A percentile compares a stretch with the other conserved stretches of the same genome.
Conservation (phyloP, 1,140 invertebrate species). For the Psilanteris sp. region DNA sequence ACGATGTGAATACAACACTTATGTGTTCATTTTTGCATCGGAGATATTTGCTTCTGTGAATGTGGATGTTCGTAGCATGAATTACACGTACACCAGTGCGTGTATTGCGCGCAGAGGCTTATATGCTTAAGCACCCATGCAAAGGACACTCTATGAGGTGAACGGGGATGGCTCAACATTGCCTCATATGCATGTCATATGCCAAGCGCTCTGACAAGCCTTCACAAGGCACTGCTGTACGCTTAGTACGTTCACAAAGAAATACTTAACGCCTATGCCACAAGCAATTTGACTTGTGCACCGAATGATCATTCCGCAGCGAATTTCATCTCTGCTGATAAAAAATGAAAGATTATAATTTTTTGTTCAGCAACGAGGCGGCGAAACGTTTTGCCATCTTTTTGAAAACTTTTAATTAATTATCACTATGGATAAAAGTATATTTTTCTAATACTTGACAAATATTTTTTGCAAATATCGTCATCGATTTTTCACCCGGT, state of each 20-base stretch:
- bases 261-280: conserved; percentile 49
- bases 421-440: too few species aligned
- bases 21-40: conserved; percentile 27
- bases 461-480: too few species aligned
- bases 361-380: too few species aligned
- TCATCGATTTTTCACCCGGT: too few species aligned
- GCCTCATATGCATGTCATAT: conserved; percentile 53
- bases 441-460: too few species aligned
- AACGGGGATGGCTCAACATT: conserved; percentile 45
- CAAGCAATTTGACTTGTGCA: conserved; percentile 36
- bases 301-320: conserved; percentile 11
- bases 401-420: too few species aligned
- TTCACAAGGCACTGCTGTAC: conserved; percentile 42
- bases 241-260: conserved; percentile 51
- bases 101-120: conserved; percentile 45
- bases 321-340: conserved; percentile 1
- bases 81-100: conserved; percentile 37
- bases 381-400: too few species aligned
- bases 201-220: conserved; percentile 55
- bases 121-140: conserved; percentile 53
- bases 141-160: conserved; percentile 59
- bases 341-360: not conserved
- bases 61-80: conserved; percentile 17
- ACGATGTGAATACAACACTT: conserved; percentile 5
- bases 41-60: conserved; percentile 12